Base-by-base conservation (phyloP, 23 tunicate genomes). In the Styela clava region DNA sequence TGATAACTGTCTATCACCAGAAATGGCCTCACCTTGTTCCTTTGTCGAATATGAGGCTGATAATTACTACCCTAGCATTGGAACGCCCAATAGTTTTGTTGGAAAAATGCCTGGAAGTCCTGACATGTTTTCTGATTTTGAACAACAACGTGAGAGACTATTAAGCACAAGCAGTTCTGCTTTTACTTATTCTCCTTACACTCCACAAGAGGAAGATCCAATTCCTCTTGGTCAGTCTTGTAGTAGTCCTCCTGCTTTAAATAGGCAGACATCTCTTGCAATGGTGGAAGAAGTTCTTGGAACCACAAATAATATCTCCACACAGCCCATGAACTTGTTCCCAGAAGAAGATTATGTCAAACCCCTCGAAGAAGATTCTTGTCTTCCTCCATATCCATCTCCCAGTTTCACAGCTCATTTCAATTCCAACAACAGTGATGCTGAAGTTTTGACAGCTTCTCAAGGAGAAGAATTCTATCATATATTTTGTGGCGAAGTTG, bases 121-220 rank as follows among this genome's bases (percentile, higher is more conserved):
- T 52, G 31, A 67, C 7, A 44, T 44, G 56, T 44, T 44, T 44
- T 44, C 56, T 25, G 71, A 67, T 22, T 67, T 18, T 22, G 31
- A 22, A 16, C 16, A n/a, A 1, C 19, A 67, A n/a, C 81, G 81
- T 52, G 64, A 52, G n/a, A 20, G 81, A 26, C 26, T 76, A 16
- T 44, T 44, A 24, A 76, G 81, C 65, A 34, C 81, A 22, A 52
- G 77, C 37, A 71, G 81, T 44, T 36, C 81, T 25, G 16, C 25
- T 24, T 76, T 32, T 26, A 52, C 81, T 20, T 76, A 76, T n/a
- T 76, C 81, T 44, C 81, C 81, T 21, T 76, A 76, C 81, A 76
- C 1, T 16, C 33, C 81, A 51, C 31, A 76, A 1, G 81, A 76
- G 16, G 64, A 34, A 25, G 33, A 44, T 1, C 31, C 16, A 19